Evolutionary conservation across 2,797 vertebrate species (phyloP), one percentile per base, ranked within the genome.

Genomic region (Diglossa cyanea): DNA sequence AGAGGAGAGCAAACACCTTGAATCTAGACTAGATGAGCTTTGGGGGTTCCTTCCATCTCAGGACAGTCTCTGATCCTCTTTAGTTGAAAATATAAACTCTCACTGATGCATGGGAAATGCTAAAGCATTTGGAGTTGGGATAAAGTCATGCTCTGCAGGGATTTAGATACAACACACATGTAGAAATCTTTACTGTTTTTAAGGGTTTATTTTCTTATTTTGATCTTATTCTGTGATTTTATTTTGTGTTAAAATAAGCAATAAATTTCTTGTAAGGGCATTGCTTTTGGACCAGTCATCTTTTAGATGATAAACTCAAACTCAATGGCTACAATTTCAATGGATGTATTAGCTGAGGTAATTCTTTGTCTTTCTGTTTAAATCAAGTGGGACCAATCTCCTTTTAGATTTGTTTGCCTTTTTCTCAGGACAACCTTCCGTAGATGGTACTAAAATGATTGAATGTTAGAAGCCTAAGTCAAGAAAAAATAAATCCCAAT

Each of bases 81-180:
- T 30, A 47, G 24, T 30, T 28, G 71, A 40, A 77, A 67, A 65
- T 19, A 53, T 6, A 57, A 67, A 48, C 13, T 48, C 10, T n/a
- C 20, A 39, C 1, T 57, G 42, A 35, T 6, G 2, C 0, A 3
- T 2, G 2, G 19, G 19, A 82, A 74, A 25, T n/a, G 8, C 3
- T 21, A 44, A 31, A 71, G 18, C 9, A 19, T 50, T 81, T 80
- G 16, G 10, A 8, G 2, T 18, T 6, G 1, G 31, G 39, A 47
- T 77, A 55, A 63, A 85, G 48, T 14, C 55, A 25, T 60, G 3
- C 2, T 44, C 17, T 55, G 4, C 13, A 51, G 13, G 4, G 23
- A 5, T 67, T 79, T 58, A 62, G 25, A 23, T 28, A 23, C 5
- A 31, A 39, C 2, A 68, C 28, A 48, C 3, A 16, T 11, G 3